Conservation (phyloP, 2,888 invertebrate species). For the Synergus itoensis region DNA sequence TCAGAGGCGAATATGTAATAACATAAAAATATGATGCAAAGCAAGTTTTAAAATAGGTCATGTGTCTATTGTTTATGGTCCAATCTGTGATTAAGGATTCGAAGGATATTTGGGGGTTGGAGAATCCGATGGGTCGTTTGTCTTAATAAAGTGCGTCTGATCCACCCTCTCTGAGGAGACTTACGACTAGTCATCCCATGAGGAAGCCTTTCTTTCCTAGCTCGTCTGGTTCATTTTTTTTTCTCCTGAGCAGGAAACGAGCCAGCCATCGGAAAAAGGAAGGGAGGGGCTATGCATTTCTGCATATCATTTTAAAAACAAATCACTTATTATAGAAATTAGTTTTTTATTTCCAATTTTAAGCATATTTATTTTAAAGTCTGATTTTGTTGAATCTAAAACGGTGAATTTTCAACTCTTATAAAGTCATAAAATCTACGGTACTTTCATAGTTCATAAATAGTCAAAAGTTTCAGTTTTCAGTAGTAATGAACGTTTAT, state of each 20-base stretch:
- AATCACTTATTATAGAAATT: neutral
- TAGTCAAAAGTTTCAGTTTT: neutral
- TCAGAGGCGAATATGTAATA: neutral
- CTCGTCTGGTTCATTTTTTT: constrained; percentile 24
- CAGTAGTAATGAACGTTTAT: constrained; percentile 12
- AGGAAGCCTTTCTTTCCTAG: constrained; percentile 40
- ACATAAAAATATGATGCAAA: neutral
- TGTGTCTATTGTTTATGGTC: neutral
- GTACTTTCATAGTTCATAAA: constrained; percentile 5
- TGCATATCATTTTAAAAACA: neutral
- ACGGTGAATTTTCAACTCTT: too few species aligned
- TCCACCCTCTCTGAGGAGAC: constrained; percentile 40
- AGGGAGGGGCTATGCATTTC: neutral
- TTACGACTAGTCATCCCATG: constrained; percentile 44
- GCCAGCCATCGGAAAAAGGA: neutral
- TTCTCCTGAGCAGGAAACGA: neutral
- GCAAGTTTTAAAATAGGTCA: neutral
- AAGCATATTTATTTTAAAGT: neutral
- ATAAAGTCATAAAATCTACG: constrained; percentile 6
- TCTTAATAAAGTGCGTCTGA: constrained; percentile 51
- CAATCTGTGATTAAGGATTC: constrained; percentile 22
- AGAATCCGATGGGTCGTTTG: constrained; percentile 43
- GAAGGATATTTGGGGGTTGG: constrained; percentile 35
- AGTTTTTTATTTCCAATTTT: neutral
- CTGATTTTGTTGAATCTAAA: too few species aligned